phyloP scores from a whole-genome alignment of 2,113 vertebrate genomes.

The Mormyrus lacerda region DNA sequence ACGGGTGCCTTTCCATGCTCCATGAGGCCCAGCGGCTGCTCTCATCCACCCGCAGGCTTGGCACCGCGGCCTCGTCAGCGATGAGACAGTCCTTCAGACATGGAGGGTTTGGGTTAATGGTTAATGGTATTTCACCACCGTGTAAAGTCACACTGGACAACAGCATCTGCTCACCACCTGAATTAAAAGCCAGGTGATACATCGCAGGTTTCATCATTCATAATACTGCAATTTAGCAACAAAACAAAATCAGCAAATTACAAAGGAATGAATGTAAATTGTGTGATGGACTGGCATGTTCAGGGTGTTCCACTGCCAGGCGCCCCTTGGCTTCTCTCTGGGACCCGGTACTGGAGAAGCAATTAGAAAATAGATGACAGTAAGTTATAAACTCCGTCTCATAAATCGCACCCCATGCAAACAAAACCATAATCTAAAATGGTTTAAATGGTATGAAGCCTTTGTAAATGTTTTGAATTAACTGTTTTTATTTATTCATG shows the following conservation, averaged over 20 bases:
- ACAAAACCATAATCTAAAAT: neutral
- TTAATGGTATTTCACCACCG: neutral
- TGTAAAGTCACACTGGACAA: neutral
- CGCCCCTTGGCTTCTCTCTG: neutral
- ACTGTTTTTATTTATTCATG: neutral
- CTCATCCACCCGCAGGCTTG: neutral
- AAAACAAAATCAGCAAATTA: neutral
- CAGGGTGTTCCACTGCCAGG: neutral
- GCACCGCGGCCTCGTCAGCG: neutral
- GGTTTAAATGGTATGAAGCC: neutral
- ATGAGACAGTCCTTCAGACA: neutral
- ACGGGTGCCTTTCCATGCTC: neutral
- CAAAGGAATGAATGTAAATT: neutral
- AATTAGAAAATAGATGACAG: neutral
- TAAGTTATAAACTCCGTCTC: neutral
- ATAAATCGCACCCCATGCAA: neutral
- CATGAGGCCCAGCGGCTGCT: neutral
- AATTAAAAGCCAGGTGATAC: neutral
- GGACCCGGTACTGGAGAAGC: neutral
- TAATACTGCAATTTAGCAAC: neutral
- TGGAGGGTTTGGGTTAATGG: no score
- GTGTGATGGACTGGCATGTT: neutral
- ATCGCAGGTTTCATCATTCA: neutral
- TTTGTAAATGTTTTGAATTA: neutral
- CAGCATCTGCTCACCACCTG: neutral